A percentile compares a stretch with the other conserved stretches of the same genome.
phyloP scores from a whole-genome alignment of 1,140 invertebrate genomes.

The Paraescarpia echinospica region DNA sequence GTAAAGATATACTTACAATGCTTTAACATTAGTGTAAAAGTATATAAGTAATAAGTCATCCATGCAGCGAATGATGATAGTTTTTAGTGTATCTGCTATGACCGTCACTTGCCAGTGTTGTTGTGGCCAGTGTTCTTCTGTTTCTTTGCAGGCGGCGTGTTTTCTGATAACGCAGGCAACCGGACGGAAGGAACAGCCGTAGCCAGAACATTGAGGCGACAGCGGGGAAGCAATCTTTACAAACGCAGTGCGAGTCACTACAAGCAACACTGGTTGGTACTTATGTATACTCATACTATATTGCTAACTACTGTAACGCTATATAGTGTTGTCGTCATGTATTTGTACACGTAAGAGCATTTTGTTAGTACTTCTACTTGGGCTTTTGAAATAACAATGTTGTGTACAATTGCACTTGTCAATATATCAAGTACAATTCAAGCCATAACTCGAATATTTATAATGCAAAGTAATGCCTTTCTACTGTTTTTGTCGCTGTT shows the following conservation, averaged over 20 bases:
- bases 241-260: not conserved
- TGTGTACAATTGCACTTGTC: no score
- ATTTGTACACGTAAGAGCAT: no score
- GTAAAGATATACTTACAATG: no score
- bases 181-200: no score
- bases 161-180: not conserved
- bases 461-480: no score
- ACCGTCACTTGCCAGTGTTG: not conserved
- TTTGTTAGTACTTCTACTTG: no score
- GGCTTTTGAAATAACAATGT: no score
- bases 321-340: no score
- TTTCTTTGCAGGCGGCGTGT: not conserved
- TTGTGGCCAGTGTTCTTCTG: not conserved
- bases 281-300: not conserved
- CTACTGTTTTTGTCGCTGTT: no score
- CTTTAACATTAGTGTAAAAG: no score
- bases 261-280: not conserved
- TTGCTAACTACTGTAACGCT: not conserved
- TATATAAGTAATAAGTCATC: not conserved
- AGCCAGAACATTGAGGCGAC: not conserved
- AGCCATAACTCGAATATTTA: no score
- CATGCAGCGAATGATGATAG: not conserved
- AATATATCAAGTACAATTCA: no score
- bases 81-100: not conserved
- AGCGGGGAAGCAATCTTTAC: not conserved